A percentile compares a stretch with the other conserved stretches of the same genome.
Conservation (phyloP, 2,888 invertebrate species). For the Andrena fulva region DNA sequence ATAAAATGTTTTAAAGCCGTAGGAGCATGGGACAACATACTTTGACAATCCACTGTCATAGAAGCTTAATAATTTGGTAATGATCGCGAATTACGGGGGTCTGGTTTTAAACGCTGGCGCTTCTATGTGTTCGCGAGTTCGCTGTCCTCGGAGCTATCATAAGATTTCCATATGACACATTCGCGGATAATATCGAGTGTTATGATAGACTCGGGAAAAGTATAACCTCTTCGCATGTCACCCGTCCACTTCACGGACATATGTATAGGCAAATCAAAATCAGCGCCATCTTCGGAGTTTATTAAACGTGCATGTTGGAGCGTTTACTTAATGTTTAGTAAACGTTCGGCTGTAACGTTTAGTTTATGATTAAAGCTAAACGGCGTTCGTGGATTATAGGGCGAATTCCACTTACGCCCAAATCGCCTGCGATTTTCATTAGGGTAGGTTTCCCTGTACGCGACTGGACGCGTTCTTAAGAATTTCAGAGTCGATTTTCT, state of each 20-base stretch:
- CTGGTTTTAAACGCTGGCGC: not conserved
- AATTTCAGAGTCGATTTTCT: too few relatives aligned
- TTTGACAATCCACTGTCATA: slow-evolving; percentile 64
- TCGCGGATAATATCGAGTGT: slow-evolving; percentile 11
- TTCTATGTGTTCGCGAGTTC: not conserved
- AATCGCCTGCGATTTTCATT: too few relatives aligned
- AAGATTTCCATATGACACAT: slow-evolving; percentile 9
- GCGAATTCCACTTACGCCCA: too few relatives aligned
- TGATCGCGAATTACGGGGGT: slow-evolving; percentile 9
- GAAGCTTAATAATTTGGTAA: slow-evolving; percentile 37
- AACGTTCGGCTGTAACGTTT: not conserved
- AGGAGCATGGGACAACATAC: slow-evolving; percentile 47
- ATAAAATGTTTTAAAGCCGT: not conserved
- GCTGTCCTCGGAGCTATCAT: slow-evolving; percentile 23
- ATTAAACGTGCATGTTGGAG: slow-evolving; percentile 23
- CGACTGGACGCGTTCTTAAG: too few relatives aligned
- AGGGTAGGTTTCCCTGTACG: too few relatives aligned
- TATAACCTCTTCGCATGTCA: slow-evolving; percentile 65
- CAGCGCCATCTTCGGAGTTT: slow-evolving; percentile 54
- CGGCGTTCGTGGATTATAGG: too few relatives aligned
- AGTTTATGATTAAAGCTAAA: not conserved
- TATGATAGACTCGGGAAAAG: slow-evolving; percentile 23
- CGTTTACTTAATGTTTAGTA: not conserved
- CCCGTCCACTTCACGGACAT: slow-evolving; percentile 35
- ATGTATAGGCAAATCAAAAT: slow-evolving; percentile 51